Evolutionary conservation across 2,797 vertebrate species (phyloP).

Genomic region (Brotula barbata): DNA sequence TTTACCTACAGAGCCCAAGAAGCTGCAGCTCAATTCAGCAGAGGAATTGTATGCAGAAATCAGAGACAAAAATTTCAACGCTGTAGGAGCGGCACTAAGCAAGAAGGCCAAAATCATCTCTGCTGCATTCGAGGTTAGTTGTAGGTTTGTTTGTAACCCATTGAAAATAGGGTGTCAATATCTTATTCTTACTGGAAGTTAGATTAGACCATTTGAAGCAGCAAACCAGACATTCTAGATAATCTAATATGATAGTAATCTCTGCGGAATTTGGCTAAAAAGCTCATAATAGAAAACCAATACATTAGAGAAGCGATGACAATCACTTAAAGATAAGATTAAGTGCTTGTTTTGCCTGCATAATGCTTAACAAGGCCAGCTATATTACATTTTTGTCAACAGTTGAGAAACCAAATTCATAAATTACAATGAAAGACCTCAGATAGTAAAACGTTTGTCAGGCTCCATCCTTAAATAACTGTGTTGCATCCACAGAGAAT

Average conservation of each 20-base stretch:
- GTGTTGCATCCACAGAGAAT: neutral
- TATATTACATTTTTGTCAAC: neutral
- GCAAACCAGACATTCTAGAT: constrained; percentile 11
- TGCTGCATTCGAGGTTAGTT: constrained; percentile 93
- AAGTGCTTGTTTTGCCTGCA: constrained; percentile 13
- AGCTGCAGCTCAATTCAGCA: constrained; percentile 94
- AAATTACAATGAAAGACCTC: neutral
- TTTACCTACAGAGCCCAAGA: constrained; percentile 94
- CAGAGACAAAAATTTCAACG: constrained; percentile 97
- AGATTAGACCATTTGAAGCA: constrained; percentile 5
- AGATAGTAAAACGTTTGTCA: neutral
- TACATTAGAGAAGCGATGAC: constrained; percentile 24
- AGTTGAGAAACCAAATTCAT: neutral
- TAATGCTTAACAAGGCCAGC: neutral
- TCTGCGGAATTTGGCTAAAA: constrained; percentile 36
- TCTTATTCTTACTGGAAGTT: neutral
- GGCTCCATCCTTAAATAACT: neutral
- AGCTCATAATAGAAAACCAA: constrained; percentile 43
- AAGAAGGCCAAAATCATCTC: constrained; percentile 99
- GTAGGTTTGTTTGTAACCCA: constrained; percentile 1
- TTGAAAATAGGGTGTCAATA: neutral
- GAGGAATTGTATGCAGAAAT: constrained; percentile 98
- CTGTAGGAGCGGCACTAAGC: constrained; percentile 94
- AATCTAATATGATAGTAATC: constrained; percentile 38
- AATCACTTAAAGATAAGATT: constrained; percentile 27